A percentile compares a stretch with the other conserved stretches of the same genome.
Conservation (phyloP, 2,797 vertebrate genomes). For the Spinus olivaceus region DNA sequence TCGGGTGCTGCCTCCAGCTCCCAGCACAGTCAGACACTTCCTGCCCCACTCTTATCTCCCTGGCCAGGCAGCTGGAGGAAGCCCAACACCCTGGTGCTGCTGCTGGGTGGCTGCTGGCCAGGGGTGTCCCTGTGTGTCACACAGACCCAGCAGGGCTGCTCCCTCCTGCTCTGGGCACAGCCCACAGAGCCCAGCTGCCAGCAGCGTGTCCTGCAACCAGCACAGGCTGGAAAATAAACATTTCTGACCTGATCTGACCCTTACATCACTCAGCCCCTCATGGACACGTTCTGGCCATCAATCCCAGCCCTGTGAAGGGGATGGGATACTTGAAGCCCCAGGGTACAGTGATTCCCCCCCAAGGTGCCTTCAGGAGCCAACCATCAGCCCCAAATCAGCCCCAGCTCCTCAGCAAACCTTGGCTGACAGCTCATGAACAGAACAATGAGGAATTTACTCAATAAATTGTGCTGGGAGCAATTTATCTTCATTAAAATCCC, state of each 20-base stretch:
- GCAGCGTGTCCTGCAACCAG: fast-evolving
- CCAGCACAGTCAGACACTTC: not conserved
- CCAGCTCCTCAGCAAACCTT: not conserved
- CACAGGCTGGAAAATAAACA: not conserved
- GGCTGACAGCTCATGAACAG: fast-evolving
- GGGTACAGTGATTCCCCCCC: not conserved
- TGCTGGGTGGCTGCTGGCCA: not conserved
- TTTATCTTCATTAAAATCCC: not conserved
- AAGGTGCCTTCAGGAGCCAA: not conserved
- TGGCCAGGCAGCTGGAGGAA: constrained; percentile 32
- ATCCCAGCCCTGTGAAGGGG: fast-evolving
- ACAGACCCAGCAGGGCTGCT: not conserved
- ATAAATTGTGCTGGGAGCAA: not conserved
- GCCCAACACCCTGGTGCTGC: not conserved
- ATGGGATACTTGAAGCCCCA: not conserved
- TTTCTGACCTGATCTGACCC: not conserved
- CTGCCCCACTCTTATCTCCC: not conserved
- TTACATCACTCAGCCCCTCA: fast-evolving
- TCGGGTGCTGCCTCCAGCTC: not conserved
- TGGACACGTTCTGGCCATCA: fast-evolving
- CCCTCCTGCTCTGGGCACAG: fast-evolving
- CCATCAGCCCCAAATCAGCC: not conserved
- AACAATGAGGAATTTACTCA: not conserved
- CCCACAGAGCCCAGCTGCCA: fast-evolving
- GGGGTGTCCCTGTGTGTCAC: not conserved